A percentile compares a stretch with the other conserved stretches of the same genome.
Conservation (phyloP, 2,888 invertebrate species). For the Seira ritae region DNA sequence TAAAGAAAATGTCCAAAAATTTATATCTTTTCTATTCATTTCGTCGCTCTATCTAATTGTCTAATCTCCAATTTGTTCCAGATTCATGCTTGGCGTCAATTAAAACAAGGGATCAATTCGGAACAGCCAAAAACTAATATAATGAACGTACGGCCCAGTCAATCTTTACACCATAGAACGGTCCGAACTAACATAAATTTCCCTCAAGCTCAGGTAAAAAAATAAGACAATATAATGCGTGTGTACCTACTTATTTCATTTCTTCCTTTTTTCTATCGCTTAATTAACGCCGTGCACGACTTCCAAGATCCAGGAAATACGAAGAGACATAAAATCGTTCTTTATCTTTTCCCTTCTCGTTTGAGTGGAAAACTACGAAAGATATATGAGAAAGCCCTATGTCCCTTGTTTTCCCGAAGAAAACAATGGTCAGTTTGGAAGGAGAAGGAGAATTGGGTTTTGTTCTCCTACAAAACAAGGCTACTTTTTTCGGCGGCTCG, state of each 20-base stretch:
- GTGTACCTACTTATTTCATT: not conserved
- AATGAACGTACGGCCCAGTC: conserved; percentile 95
- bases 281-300: conserved; percentile 53
- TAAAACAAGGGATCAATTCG: conserved; percentile 90
- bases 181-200: conserved; percentile 98
- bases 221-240: not conserved
- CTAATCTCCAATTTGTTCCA: conserved; percentile 75
- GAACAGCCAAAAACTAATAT: conserved; percentile 92
- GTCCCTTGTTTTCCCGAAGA: no score
- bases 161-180: conserved; percentile 93
- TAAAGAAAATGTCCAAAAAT: not conserved
- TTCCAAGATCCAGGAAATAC: no score
- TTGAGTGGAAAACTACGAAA: no score
- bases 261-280: conserved; percentile 47
- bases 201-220: conserved; percentile 74
- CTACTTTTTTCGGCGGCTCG: no score
- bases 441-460: no score
- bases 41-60: not conserved
- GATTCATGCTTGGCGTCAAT: conserved; percentile 90
- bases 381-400: no score
- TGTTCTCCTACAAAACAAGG: no score
- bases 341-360: no score
- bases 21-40: not conserved
- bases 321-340: no score
- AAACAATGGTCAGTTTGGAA: no score